Percentiles rank a stretch among this genome's conserved stretches.
Evolutionary conservation across 2,888 invertebrate genomes (phyloP).

Genomic region (Caenorhabditis sp.): DNA sequence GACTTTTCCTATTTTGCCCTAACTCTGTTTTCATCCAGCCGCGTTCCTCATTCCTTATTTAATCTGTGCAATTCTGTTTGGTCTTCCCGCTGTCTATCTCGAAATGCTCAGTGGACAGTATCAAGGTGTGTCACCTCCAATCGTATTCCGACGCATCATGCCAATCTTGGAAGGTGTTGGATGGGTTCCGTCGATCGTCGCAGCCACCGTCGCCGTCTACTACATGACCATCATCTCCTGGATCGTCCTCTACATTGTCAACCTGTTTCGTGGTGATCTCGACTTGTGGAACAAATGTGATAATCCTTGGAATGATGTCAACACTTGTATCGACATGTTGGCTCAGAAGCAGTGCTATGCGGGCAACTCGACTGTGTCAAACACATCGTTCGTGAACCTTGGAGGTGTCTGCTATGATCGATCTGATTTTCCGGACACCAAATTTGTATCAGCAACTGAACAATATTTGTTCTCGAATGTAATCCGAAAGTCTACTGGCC

Average conservation of each 20-base stretch:
- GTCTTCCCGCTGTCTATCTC: conserved; percentile 70
- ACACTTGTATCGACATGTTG: conserved; percentile 7
- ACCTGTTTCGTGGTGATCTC: not conserved
- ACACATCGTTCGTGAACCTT: not conserved
- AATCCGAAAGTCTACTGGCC: conserved; percentile 35
- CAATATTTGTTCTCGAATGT: conserved; percentile 31
- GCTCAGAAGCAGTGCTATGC: not conserved
- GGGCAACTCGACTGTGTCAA: too few species aligned
- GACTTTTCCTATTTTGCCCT: too few species aligned
- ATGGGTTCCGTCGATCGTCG: conserved; percentile 89
- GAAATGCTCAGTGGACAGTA: conserved; percentile 70
- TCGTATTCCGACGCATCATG: conserved; percentile 30
- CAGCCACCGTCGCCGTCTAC: conserved; percentile 92
- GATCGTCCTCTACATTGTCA: conserved; percentile 81
- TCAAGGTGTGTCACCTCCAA: conserved; percentile 28
- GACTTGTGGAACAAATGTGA: conserved; percentile 34
- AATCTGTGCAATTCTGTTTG: conserved; percentile 69
- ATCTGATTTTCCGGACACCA: not conserved
- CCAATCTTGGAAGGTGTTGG: conserved; percentile 77
- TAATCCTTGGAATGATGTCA: conserved; percentile 33
- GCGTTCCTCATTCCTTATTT: conserved; percentile 71
- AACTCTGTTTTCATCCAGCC: conserved; percentile 51
- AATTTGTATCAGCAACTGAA: conserved; percentile 38
- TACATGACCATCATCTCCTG: conserved; percentile 94
- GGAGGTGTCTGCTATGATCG: not conserved